Conservation (phyloP, 1,140 invertebrate genomes). For the Drosophila virilis region DNA sequence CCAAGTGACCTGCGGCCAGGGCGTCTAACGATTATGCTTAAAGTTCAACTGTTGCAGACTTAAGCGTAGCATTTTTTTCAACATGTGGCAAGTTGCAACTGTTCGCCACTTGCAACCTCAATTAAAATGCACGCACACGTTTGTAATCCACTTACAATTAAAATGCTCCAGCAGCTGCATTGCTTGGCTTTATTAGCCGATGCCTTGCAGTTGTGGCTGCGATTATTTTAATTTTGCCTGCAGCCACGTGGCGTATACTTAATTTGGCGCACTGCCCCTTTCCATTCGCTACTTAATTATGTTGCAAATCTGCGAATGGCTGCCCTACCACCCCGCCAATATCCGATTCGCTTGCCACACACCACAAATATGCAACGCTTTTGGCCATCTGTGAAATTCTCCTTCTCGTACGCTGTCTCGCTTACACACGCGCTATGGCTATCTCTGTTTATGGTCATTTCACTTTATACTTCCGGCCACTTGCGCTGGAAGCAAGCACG, state of each 20-base stretch:
- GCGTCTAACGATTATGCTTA: slow-evolving; percentile 26
- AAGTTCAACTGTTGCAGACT: slow-evolving; percentile 16
- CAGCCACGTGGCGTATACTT: slow-evolving; percentile 34
- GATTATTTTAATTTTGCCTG: slow-evolving; percentile 31
- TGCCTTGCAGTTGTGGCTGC: slow-evolving; percentile 15
- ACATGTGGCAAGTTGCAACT: neutral
- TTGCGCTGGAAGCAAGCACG: slow-evolving; percentile 8
- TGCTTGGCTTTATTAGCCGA: slow-evolving; percentile 26
- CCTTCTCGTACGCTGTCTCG: neutral
- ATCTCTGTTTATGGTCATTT: slow-evolving; percentile 18
- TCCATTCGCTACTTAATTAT: slow-evolving; percentile 49
- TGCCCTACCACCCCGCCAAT: neutral
- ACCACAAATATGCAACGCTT: slow-evolving; percentile 29
- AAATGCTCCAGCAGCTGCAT: neutral
- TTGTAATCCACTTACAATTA: slow-evolving; percentile 37
- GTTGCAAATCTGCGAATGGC: slow-evolving; percentile 35
- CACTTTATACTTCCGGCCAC: slow-evolving; percentile 34
- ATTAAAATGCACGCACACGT: slow-evolving; percentile 25
- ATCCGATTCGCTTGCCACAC: slow-evolving; percentile 20
- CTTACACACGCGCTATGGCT: neutral
- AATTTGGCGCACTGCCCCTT: slow-evolving; percentile 32
- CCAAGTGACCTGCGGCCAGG: slow-evolving; percentile 40
- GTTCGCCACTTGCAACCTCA: neutral
- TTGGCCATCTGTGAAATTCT: slow-evolving; percentile 1
- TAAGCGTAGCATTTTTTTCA: neutral